Evolutionary conservation across 2,797 vertebrate species (phyloP), one percentile per base, ranked within the genome.

Genomic region (Peromyscus aztecus): DNA sequence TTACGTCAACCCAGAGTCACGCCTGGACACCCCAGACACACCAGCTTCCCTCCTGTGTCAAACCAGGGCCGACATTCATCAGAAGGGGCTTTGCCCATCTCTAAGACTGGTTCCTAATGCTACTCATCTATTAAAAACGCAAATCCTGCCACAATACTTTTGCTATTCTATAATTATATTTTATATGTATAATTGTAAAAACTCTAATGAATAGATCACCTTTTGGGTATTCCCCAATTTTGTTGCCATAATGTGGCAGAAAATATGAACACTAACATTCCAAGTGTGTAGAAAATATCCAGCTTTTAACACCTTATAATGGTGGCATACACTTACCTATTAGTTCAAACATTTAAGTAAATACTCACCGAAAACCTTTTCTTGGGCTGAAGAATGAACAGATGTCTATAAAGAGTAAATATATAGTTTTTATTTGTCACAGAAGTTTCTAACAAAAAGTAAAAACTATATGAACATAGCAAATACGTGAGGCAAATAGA

Each of bases 211-310:
- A 86, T 29, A 40, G 71, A 19, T 57, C 63, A 94, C 14, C 40
- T 80, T 96, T 89, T 46, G 6, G 16, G 9, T 57, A 90, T 52
- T 90, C 21, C n/a, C 37, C 43, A 94, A 90, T 96, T 90, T 93
- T 96, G 31, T 87, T 93, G 49, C 46, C 69, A 96, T 78, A 86
- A 93, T 12, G 55, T 91, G 40, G 65, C 65, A 94, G 57, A 81
- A 55, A 89, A 89, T 49, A 93, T 87, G 82, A 96, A 89, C 7
- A 75, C 13, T 63, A 75, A 93, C 78, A 23, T 85, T 82, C 1
- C 19, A 94, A 91, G 81, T 49, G 57, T n/a, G 1, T 93, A 27
- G 3, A 76, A 90, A 91, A 37, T 11, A 49, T 63, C 21, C 1
- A 57, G 4, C 75, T 93, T 95, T 92, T 46, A 89, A 76, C 73